Base-by-base conservation (phyloP, 1,140 invertebrate genomes). In the Palaemon carinicauda region DNA sequence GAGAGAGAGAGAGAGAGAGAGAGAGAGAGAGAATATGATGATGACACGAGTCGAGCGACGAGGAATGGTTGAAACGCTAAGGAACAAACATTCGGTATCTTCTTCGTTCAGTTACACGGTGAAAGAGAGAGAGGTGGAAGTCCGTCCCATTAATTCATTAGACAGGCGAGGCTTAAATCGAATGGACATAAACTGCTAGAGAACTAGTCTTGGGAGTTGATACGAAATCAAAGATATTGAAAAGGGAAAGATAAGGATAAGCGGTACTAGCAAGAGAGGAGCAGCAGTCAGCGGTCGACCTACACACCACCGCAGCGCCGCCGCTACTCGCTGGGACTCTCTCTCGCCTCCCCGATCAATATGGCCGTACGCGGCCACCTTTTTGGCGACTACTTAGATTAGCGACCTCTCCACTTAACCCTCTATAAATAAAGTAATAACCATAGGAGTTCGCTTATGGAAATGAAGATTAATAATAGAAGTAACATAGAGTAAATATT, bases 321-420 rank as follows among this genome's bases (percentile, higher is more conserved):
- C 87, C 83, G 81, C 87, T 80, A 83, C 83, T 80, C 84, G 60
- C 84, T 86, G 82, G 27, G 24, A 14, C 80, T 82, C 71, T 87
- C 85, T 80, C 81, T 87, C 85, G 79, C 85, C 69, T 80, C 77
- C 71, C 88, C 80, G 77, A 79, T 82, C 77, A 83, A 89, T 89
- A 83, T 87, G 88, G 79, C 60, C 69, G 77, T 83, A 87, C 85
- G 82, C 84, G 14, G 21, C 60, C 75, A n/a, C 75, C 9, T 56
- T 50, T 53, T 77, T 87, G 69, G 81, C 84, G 84, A 79, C 51
- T 19, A 41, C 80, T 78, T 83, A 82, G 54, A 69, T 83, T 83
- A 77, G 80, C 80, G 84, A 82, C 80, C 80, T 82, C 52, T 17
- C 80, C 31, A 27, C 56, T 82, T 65, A 54, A 19, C 41, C 60